Base-by-base conservation (phyloP, 92 coral and sea anemone genomes). In the Paramuricea clavata region DNA sequence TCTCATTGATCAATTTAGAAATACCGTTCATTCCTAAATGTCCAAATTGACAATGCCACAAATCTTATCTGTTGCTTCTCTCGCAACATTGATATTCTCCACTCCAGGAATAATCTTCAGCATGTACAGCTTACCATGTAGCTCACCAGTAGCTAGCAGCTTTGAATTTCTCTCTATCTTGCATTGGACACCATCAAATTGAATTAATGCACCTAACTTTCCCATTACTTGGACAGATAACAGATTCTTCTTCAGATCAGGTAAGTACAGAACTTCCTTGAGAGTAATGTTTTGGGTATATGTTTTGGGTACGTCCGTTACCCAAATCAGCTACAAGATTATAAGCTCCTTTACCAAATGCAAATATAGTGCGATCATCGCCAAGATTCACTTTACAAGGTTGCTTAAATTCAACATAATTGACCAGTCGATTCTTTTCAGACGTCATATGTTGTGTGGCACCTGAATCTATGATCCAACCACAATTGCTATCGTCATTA, bases 1-100 rank as follows among this genome's bases (percentile, higher is more conserved):
- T 57, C 44, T 80, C 85, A 31, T 21, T 61, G 26, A 80, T 61
- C 74, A 80, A 80, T 80, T 57, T 61, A 56, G 69, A 28, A 41
- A 57, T 54, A 54, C 27, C 27, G 62, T 54, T 54, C 62, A 54
- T 54, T 17, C 62, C 62, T 2, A 54, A 19, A 62, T 80, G 85
- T 52, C 85, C 57, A 35, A 80, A 80, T 60, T 74, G 74, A 80
- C 68, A 61, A 27, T 80, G 85, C 85, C 74, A 80, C 34, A 80
- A 43, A 34, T 62, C 32, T 30, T 56, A 36, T 80, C 68, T 28
- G 85, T 15, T 56, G 42, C 56, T 57, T 80, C 28, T 60, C 47
- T 32, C 16, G 74, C 74, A 80, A 80, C 34, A 35, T 60, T 60
- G 25, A 80, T 41, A 39, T 32, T 17, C 50, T 80, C 85, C 27